A percentile compares a stretch with the other conserved stretches of the same genome.
Evolutionary conservation across 2,888 invertebrate genomes (phyloP).

Genomic region (Drosophila subsilvestris): DNA sequence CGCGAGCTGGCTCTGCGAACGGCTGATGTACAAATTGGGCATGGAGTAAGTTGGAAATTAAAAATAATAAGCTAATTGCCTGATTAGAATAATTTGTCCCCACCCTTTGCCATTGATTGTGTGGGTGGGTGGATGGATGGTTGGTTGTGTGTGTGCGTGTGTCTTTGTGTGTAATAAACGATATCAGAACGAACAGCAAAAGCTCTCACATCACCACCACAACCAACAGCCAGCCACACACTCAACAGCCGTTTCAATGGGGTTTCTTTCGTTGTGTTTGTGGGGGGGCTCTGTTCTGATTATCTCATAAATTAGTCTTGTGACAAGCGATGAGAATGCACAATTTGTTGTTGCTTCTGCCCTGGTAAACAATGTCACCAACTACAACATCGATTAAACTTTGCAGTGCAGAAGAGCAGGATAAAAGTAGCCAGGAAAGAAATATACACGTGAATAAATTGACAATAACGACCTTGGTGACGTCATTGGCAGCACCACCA

Average conservation of each 20-base stretch:
- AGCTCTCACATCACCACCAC: conserved; percentile 4
- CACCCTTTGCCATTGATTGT: conserved; percentile 4
- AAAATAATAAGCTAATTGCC: conserved; percentile 72
- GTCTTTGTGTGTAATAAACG: conserved; percentile 38
- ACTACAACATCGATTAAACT: conserved; percentile 59
- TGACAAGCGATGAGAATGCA: conserved; percentile 76
- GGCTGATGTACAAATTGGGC: conserved; percentile 27
- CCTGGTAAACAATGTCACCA: conserved; percentile 36
- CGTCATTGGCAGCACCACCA: conserved; percentile 26
- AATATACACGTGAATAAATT: conserved; percentile 33
- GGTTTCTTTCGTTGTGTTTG: conserved; percentile 27
- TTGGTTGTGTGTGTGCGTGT: conserved; percentile 7
- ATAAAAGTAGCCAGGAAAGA: conserved; percentile 19
- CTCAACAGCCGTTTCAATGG: neutral
- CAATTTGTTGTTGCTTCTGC: conserved; percentile 25
- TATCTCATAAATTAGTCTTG: conserved; percentile 81
- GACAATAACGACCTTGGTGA: conserved; percentile 34
- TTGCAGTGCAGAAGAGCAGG: conserved; percentile 32
- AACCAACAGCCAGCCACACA: conserved; percentile 7
- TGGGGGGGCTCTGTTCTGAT: conserved; percentile 63
- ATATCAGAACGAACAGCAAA: conserved; percentile 54
- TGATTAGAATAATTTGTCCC: conserved; percentile 67
- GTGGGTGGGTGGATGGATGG: neutral
- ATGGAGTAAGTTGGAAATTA: conserved; percentile 27
- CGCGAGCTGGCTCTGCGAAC: conserved; percentile 47